Evolutionary conservation across 2,888 invertebrate genomes (phyloP).

Genomic region (Rhyacophila evoluta): DNA sequence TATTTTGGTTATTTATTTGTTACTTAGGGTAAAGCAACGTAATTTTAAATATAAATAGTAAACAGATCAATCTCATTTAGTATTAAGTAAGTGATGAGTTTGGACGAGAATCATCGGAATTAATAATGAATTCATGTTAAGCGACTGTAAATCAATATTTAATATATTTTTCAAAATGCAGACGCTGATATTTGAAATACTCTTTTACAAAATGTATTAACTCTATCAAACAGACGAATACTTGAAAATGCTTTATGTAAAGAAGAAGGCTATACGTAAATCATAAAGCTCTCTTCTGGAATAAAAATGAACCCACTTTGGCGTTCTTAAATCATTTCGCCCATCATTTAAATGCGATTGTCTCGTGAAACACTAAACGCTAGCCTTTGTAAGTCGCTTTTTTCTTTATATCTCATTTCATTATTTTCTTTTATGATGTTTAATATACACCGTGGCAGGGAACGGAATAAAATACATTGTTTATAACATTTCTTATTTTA

Average conservation of each 20-base stretch:
- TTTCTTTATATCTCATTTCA: background rate
- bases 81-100: no score
- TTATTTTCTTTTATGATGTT: constrained; percentile 8
- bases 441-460: constrained; percentile 20
- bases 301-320: constrained; percentile 11
- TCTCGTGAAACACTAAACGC: constrained; percentile 12
- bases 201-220: background rate
- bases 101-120: no score
- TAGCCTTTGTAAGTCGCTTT: background rate
- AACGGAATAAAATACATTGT: no score
- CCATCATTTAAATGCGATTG: constrained; percentile 24
- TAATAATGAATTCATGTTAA: no score
- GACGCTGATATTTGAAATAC: no score
- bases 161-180: no score
- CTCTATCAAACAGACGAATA: background rate
- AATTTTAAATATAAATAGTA: no score
- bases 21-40: no score
- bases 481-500: no score
- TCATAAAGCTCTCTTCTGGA: background rate
- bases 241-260: background rate
- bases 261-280: background rate
- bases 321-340: constrained; percentile 13
- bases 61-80: no score
- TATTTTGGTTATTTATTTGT: no score
- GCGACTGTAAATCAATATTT: no score